These are phyloP conservation scores for Dilophus febrilis DNA, from an alignment of 2,888 invertebrate species.

Conservation along the genomic window DNA sequence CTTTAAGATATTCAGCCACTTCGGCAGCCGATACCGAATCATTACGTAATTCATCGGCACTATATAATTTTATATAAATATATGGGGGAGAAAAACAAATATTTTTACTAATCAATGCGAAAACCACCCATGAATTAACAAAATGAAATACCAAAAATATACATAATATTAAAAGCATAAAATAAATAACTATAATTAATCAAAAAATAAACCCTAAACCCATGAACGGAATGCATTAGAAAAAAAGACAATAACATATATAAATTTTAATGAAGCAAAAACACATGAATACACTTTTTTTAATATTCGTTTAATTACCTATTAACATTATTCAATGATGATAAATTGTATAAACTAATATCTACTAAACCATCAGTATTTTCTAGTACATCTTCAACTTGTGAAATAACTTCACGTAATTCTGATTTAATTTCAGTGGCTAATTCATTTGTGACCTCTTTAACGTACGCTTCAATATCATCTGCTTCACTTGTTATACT, in stretches of 20 bases:
- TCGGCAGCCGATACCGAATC: constrained; percentile 59
- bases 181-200: too few relatives aligned
- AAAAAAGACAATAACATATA: too few relatives aligned
- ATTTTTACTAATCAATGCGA: too few relatives aligned
- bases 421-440: constrained; percentile 70
- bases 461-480: constrained; percentile 56
- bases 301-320: neutral
- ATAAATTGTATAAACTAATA: constrained; percentile 19
- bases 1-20: constrained; percentile 61
- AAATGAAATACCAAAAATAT: neutral
- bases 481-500: constrained; percentile 28
- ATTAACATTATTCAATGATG: constrained; percentile 6
- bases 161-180: neutral
- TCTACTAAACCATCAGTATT: constrained; percentile 42
- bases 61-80: constrained; percentile 30
- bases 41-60: constrained; percentile 43
- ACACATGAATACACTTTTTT: too few relatives aligned
- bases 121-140: too few relatives aligned
- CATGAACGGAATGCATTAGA: too few relatives aligned
- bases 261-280: too few relatives aligned
- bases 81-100: neutral
- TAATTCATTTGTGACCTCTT: constrained; percentile 59
- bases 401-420: constrained; percentile 61
- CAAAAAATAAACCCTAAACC: too few relatives aligned
- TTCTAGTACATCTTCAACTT: constrained; percentile 61